phyloP scores from a whole-genome alignment of 2,888 invertebrate species.

The Notodonta ziczac region DNA sequence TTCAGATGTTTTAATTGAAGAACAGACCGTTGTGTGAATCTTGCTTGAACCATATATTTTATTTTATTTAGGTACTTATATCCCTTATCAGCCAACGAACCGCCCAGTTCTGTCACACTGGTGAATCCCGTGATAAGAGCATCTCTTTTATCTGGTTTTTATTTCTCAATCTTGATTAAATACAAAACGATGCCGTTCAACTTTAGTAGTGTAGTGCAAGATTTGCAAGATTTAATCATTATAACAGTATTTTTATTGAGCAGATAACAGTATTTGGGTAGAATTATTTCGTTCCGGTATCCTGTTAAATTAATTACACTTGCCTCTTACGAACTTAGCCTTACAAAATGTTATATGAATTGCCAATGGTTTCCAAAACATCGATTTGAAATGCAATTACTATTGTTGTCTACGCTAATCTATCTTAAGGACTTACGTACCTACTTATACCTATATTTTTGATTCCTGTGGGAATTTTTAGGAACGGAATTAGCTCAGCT shows the following conservation, averaged over 20 bases:
- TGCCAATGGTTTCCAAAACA: too few species aligned
- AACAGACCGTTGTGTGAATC: background rate
- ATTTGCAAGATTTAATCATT: background rate
- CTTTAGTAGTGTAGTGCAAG: background rate
- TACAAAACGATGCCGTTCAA: slow-evolving; percentile 1
- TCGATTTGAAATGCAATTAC: too few species aligned
- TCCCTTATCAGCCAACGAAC: background rate
- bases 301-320: too few species aligned
- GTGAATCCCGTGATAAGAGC: slow-evolving; percentile 1
- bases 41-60: background rate
- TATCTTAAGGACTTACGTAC: too few species aligned
- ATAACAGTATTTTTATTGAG: background rate
- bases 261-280: slow-evolving; percentile 2
- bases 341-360: too few species aligned
- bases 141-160: slow-evolving; percentile 1
- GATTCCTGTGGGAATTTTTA: too few species aligned
- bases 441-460: too few species aligned
- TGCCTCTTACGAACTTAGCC: too few species aligned
- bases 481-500: too few species aligned
- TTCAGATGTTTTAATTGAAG: too few species aligned
- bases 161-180: slow-evolving; percentile 6
- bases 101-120: background rate
- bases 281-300: background rate
- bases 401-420: too few species aligned
- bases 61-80: background rate